Base-by-base conservation (phyloP, 2,797 vertebrate genomes). In the Clarias fuscus region DNA sequence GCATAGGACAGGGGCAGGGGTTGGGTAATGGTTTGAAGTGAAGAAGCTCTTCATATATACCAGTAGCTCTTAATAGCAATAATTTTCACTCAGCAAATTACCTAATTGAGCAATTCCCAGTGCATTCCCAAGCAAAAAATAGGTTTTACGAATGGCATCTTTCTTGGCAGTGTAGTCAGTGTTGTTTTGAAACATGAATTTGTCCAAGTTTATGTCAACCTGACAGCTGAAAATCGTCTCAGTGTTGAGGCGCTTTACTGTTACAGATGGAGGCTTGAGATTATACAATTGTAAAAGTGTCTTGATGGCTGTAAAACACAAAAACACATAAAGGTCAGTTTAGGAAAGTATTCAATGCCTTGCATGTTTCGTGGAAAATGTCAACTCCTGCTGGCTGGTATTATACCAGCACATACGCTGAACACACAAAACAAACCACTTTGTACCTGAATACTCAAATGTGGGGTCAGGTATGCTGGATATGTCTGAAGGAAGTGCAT, bases 111-210 rank as follows among this genome's bases (percentile, higher is more conserved):
- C 86, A 82, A 91, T 89, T 13, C 58, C 76, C 59, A 88, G 10
- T 0, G 79, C 87, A n/a, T 4, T 10, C 33, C 87, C 89, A 1
- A 91, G 82, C 30, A 72, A 68, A 22, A 48, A 24, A 87, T 86
- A 91, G 13, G 86, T 68, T 87, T 89, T 87, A 11, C 87, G 65
- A 71, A 33, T 79, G 79, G 85, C 89, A 30, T 91, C 88, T 75
- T 86, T 91, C 71, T 88, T 91, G 15, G 0, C 1, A 17, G 37
- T 76, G 40, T 40, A 87, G 5, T 20, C 27, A 67, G 30, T 37
- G 27, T 76, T 85, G 88, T 87, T 89, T 0, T 6, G 37, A 75
- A 40, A 88, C 22, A 64, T 89, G 33, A 61, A 89, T 0, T 88
- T 59, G 3, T 89, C 89, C 64, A 91, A 61, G 64, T 58, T 70